Evolutionary conservation across 2,888 invertebrate genomes (phyloP), one percentile per base, ranked within the genome.

Genomic region (Molanna angustata): DNA sequence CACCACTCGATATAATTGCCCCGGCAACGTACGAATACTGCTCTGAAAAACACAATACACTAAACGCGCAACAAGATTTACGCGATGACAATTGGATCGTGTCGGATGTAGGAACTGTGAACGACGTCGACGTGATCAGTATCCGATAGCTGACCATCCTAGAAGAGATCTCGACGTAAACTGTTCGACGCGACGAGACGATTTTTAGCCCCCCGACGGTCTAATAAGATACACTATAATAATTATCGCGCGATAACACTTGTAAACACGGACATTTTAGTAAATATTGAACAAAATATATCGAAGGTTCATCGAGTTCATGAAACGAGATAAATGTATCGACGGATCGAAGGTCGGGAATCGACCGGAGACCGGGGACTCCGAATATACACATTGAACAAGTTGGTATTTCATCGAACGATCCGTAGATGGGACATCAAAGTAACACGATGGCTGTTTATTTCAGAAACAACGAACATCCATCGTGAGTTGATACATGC

Each of bases 301-400:
- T 43, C 42, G 35, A 42, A 44, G 37, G 54, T 54, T 54, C 49
- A 49, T 19, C 19, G 35, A 17, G 54, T 54, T 54, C 54, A 54
- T 31, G 40, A 32, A 41, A 16, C 21, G 47, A 47, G 47, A 47
- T 47, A 39, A 18, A 48, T 39, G 22, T 21, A 18, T 16, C 22
- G 20, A 42, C 39, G 33, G 41, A 42, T 19, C 40, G 32, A 31
- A 40, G 39, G 48, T 18, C 40, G 27, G n/a, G 31, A 14, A 31
- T 32, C 20, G n/a, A 18, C 37, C 39, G 9, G 18, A n/a, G 39
- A 39, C 39, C 39, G 4, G 47, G 18, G 45, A 17, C 45, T 18
- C 47, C 32, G 19, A 14, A 19, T 3, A 17, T 17, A 7, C 13
- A 4, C 22, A n/a, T 14, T n/a, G 31, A 4, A 17, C 4, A 16